Base-by-base conservation (phyloP, 2,888 invertebrate genomes). In the Sesia bembeciformis region DNA sequence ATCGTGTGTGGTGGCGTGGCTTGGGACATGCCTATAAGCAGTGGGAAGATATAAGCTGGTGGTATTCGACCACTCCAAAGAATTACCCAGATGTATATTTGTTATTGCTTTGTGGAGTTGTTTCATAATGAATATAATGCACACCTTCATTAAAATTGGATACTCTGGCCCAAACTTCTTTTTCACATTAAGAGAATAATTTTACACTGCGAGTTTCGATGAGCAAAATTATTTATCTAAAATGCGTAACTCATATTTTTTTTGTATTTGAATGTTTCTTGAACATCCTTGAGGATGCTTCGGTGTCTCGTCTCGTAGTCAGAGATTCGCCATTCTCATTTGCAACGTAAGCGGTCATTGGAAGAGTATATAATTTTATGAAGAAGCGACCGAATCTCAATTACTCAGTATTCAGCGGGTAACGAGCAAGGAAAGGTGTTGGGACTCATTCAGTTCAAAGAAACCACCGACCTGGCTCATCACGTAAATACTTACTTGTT, bases 351-450 rank as follows among this genome's bases (percentile, higher is more conserved):
- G 67, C 60, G 73, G 72, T 72, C 70, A 74, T 67, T 59, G 57
- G 67, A 71, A 69, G 66, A 62, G 62, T 65, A 64, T 23, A 23
- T 70, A 69, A 76, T 76, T 75, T 75, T 64, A 62, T 66, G 65
- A 74, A 76, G 71, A 70, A 68, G 65, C 62, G 63, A 68, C 72
- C 67, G 64, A 69, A 69, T 66, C 72, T 79, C 75, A 80, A 80
- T 84, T 81, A 78, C 76, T 68, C 57, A 57, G 72, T 67, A 79
- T 84, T 83, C 83, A 81, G 59, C 58, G 58, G 58, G 65, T 77
- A 81, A 79, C 73, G 76, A 81, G 76, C 61, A 60, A 57, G 65
- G n/a, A n/a, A n/a, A n/a, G 59, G 67, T 67, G 69, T 69, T 70
- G 68, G 67, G 56, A 55, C 54, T 56, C 62, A 62, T 66, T 66